Conservation (phyloP, 1,140 invertebrate species). For the Drosophila busckii region DNA sequence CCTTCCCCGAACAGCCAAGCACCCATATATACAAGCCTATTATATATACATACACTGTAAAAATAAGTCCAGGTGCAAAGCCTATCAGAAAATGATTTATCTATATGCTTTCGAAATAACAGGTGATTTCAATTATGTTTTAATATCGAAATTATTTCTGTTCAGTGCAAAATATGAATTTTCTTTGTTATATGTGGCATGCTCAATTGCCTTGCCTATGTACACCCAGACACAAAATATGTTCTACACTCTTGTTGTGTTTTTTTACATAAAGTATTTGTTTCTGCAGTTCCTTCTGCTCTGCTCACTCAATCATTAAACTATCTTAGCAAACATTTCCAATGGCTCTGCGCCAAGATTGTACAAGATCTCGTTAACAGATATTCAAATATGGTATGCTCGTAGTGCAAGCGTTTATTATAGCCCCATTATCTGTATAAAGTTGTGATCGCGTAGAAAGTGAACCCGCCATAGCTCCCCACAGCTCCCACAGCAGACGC, state of each 20-base stretch:
- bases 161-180: slow-evolving; percentile 40
- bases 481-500: background rate
- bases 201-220: slow-evolving; percentile 46
- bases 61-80: slow-evolving; percentile 50
- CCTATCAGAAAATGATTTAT: slow-evolving; percentile 48
- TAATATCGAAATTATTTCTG: slow-evolving; percentile 22
- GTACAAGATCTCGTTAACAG: slow-evolving; percentile 22
- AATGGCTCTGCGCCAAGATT: slow-evolving; percentile 7
- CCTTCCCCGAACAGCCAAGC: slow-evolving; percentile 5
- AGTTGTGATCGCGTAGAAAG: no score
- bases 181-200: slow-evolving; percentile 65
- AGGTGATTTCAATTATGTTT: slow-evolving; percentile 60
- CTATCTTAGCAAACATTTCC: slow-evolving; percentile 10
- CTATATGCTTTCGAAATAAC: slow-evolving; percentile 61
- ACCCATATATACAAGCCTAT: slow-evolving; percentile 17
- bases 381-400: slow-evolving; percentile 12
- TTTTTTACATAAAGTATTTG: no score
- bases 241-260: slow-evolving; percentile 30
- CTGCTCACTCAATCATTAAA: slow-evolving; percentile 9
- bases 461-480: no score
- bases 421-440: no score
- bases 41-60: slow-evolving; percentile 56
- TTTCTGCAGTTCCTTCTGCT: slow-evolving; percentile 12
- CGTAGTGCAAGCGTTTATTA: no score
- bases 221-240: slow-evolving; percentile 31